Evolutionary conservation across 2,888 invertebrate genomes (phyloP), one percentile per base, ranked within the genome.

Genomic region (Oscheius sp.): DNA sequence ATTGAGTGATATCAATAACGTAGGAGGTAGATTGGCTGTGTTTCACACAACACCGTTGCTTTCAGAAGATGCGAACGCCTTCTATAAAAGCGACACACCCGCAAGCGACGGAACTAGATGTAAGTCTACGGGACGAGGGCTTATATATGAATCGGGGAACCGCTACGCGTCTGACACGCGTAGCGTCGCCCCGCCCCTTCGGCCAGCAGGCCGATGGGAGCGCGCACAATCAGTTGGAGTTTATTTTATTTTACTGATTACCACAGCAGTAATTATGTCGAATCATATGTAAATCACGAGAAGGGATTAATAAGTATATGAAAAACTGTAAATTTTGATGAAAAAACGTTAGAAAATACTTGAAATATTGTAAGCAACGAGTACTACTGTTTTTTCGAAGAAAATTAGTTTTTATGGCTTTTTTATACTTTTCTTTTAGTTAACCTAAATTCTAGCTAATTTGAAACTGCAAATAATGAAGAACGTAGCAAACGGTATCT

Each of bases 91-190:
- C 51, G 50, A 41, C 50, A 64, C 51, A 64, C 50, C 50, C 50
- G 28, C 63, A 26, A 50, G 49, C 63, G 50, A 50, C 45, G 38
- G 50, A 64, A 64, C 50, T 51, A 50, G 51, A 51, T 17, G 41
- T 24, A 24, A 32, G 36, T n/a, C 63, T 3, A 24, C 28, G 32
- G 22, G 26, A 30, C n/a, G 2, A 50, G 12, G 26, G n/a, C 63
- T 64, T 64, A 32, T 64, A 64, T 64, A 64, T 20, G 17, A 44
- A 17, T 5, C 36, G 20, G 22, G 41, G 33, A 24, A 49, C n/a
- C 63, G 63, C 63, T 20, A 6, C 63, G 63, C n/a, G n/a, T n/a
- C n/a, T n/a, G n/a, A n/a, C n/a, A n/a, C 63, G 63, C 63, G 63
- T n/a, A 49, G 51, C 33, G 36, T 12, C 20, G 36, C 50, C 50